Conservation (phyloP, 2,888 invertebrate species). For the Parochlus steinenii region DNA sequence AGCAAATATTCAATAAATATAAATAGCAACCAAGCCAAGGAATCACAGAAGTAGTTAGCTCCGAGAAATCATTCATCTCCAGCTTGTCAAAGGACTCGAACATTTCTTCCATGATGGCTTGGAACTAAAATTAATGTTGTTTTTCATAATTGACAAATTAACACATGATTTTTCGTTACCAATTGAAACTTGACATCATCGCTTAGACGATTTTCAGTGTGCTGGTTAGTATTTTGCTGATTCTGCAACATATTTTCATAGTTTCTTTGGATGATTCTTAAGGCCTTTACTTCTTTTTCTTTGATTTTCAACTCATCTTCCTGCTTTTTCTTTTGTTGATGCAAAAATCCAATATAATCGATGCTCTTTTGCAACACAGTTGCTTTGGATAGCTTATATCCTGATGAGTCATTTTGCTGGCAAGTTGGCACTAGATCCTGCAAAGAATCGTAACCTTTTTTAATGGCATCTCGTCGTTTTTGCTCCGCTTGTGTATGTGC, state of each 20-base stretch:
- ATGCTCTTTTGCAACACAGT: slow-evolving; percentile 82
- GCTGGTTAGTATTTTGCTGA: slow-evolving; percentile 80
- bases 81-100: slow-evolving; percentile 83
- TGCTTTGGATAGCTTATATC: slow-evolving; percentile 7
- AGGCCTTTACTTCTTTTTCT: slow-evolving; percentile 80
- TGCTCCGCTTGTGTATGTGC: slow-evolving; percentile 95
- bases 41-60: slow-evolving; percentile 86
- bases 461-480: slow-evolving; percentile 90
- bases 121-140: slow-evolving; percentile 46
- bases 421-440: slow-evolving; percentile 89
- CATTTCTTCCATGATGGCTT: slow-evolving; percentile 85
- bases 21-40: slow-evolving; percentile 96
- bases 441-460: slow-evolving; percentile 88
- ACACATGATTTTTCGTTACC: slow-evolving; percentile 34
- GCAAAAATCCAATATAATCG: slow-evolving; percentile 80
- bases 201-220: slow-evolving; percentile 73
- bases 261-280: slow-evolving; percentile 87
- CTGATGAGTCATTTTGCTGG: slow-evolving; percentile 74
- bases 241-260: slow-evolving; percentile 94
- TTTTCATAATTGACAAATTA: neutral
- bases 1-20: too few species aligned
- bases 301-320: slow-evolving; percentile 86
- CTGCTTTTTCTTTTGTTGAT: slow-evolving; percentile 82
- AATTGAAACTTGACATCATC: slow-evolving; percentile 95
- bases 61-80: slow-evolving; percentile 80